A percentile compares a stretch with the other conserved stretches of the same genome.
Evolutionary conservation across 2,797 vertebrate genomes (phyloP).

Genomic region (Synaphobranchus kaupii): DNA sequence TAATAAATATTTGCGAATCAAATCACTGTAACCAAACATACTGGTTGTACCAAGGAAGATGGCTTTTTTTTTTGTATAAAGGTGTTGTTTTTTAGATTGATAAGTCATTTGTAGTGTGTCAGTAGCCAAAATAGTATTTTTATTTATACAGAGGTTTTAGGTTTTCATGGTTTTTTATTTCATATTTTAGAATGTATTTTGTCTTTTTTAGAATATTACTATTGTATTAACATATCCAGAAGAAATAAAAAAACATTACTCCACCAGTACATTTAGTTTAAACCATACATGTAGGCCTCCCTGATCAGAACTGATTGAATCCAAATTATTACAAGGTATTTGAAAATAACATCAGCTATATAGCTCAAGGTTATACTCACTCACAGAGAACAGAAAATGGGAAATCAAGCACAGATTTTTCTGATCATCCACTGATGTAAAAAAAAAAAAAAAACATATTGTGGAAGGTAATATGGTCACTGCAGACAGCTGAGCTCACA

Average conservation of each 20-base stretch:
- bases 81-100: conserved; percentile 10
- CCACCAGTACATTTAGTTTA: not conserved
- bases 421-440: not conserved
- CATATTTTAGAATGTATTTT: not conserved
- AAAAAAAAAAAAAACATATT: not conserved
- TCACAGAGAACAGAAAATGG: not conserved
- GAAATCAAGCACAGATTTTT: not conserved
- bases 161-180: conserved; percentile 9
- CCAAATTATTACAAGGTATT: not conserved
- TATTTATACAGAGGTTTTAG: conserved; percentile 28
- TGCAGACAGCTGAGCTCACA: not conserved
- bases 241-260: not conserved
- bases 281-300: not conserved
- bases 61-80: conserved; percentile 29
- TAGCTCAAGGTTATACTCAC: not conserved
- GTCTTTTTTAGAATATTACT: conserved; percentile 11
- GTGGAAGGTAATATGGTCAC: not conserved
- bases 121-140: conserved; percentile 33
- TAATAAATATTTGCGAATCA: conserved; percentile 25
- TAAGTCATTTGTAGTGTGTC: conserved; percentile 19
- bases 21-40: conserved; percentile 19
- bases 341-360: not conserved
- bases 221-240: conserved; percentile 7
- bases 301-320: not conserved
- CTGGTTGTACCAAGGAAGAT: not conserved